Conservation (phyloP, 2,888 invertebrate genomes). For the Anoncus sp. region DNA sequence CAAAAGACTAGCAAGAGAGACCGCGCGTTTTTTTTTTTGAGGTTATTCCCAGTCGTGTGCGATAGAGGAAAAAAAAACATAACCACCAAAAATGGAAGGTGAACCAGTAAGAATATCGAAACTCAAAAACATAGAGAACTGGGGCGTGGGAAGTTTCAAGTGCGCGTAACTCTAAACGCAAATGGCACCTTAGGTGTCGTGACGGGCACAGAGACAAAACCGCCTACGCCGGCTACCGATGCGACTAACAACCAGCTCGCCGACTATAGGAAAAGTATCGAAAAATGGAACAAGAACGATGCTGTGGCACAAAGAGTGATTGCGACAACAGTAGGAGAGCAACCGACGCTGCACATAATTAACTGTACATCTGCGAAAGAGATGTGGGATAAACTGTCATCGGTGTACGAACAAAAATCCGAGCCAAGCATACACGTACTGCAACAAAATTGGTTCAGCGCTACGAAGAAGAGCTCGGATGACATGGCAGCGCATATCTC, state of each 20-base stretch:
- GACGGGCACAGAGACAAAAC: not conserved
- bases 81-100: not conserved
- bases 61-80: not conserved
- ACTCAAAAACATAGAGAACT: not conserved
- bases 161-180: constrained; percentile 2
- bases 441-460: constrained; percentile 65
- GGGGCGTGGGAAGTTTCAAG: constrained; percentile 1
- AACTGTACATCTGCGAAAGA: constrained; percentile 69
- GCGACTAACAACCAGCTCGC: not conserved
- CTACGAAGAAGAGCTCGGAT: constrained; percentile 51
- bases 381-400: constrained; percentile 72
- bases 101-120: not conserved
- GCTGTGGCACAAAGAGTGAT: constrained; percentile 69
- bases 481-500: constrained; percentile 66
- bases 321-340: constrained; percentile 64
- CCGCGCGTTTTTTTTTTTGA: not conserved
- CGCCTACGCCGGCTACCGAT: not conserved
- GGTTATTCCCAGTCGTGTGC: constrained; percentile 5
- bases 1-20: not conserved
- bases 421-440: constrained; percentile 66
- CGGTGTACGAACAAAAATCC: constrained; percentile 71
- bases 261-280: not conserved
- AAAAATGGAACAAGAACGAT: constrained; percentile 62
- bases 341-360: constrained; percentile 67
- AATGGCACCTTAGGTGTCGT: not conserved